Base-by-base conservation (phyloP, 1,140 invertebrate species). In the Drosophila pandora region DNA sequence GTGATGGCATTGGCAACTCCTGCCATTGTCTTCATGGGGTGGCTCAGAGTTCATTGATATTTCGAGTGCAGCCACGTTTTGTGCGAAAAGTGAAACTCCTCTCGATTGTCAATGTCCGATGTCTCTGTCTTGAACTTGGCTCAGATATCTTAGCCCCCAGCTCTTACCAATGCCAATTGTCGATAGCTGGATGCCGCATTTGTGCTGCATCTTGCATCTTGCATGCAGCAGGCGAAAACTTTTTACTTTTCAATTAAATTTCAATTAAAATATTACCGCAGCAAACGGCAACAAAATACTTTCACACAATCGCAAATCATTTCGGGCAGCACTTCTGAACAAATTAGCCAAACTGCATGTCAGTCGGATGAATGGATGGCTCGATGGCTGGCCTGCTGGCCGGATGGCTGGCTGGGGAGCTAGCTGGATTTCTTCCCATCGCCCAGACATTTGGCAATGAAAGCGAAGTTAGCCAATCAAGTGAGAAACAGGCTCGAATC, bases 191-290 rank as follows among this genome's bases (percentile, higher is more conserved):
- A 34, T 53, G 43, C 43, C 43, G 43, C 43, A 47, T 37, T 12
- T 12, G 30, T 12, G 37, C 12, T 41, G 12, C 39, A 41, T n/a
- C 12, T 17, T 43, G 17, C 5, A 43, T 23, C 43, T 22, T 17
- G 57, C 57, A 69, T 58, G 67, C 61, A 56, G 53, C 53, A 59
- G 63, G 58, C 58, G 43, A 80, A 79, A 68, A 83, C 80, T 78
- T 78, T 69, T 85, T 87, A 68, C 57, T 78, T 81, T 82, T 82
- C 78, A 87, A 85, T 85, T 85, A 87, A 85, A 82, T 88, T 81
- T 58, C 82, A 87, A 85, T 87, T 87, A 87, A 85, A 87, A 77
- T 85, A 77, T 75, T 75, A 72, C 70, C 41, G 62, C 70, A 64
- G 56, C 50, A 58, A 62, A 64, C 39, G 55, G 37, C 63, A 50